Conservation (phyloP, 2,888 invertebrate genomes). For the Orchesella flavescens region DNA sequence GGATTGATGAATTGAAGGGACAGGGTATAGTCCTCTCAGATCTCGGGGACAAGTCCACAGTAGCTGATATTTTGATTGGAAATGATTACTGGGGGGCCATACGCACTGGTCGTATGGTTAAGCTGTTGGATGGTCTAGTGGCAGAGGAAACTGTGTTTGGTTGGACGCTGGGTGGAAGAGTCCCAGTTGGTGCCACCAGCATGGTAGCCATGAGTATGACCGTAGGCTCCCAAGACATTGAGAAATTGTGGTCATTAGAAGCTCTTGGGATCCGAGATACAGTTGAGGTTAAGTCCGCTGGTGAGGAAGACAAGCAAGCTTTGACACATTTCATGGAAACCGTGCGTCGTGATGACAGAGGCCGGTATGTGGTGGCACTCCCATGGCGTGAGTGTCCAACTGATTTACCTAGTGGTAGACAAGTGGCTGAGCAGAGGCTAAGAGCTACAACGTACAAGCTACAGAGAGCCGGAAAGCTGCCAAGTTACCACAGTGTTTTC, state of each 20-base stretch:
- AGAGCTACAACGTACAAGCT: not conserved
- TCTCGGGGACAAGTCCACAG: not conserved
- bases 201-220: too few species aligned
- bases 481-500: not conserved
- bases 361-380: not conserved
- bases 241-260: not conserved
- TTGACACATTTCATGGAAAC: not conserved
- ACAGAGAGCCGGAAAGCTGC: not conserved
- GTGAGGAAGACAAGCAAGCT: not conserved
- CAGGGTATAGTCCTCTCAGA: not conserved
- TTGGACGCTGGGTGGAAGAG: too few species aligned
- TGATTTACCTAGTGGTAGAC: not conserved
- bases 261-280: not conserved
- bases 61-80: conserved; percentile 6
- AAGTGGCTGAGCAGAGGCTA: not conserved
- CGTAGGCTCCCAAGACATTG: too few species aligned
- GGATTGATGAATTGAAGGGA: not conserved
- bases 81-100: not conserved
- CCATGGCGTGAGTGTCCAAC: not conserved
- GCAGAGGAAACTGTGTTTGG: too few species aligned
- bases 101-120: not conserved
- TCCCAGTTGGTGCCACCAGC: too few species aligned
- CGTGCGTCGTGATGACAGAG: not conserved
- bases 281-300: not conserved
- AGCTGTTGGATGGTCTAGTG: not conserved